Evolutionary conservation across 2,888 invertebrate species (phyloP), one percentile per base, ranked within the genome.

Genomic region (Athalia rosae): DNA sequence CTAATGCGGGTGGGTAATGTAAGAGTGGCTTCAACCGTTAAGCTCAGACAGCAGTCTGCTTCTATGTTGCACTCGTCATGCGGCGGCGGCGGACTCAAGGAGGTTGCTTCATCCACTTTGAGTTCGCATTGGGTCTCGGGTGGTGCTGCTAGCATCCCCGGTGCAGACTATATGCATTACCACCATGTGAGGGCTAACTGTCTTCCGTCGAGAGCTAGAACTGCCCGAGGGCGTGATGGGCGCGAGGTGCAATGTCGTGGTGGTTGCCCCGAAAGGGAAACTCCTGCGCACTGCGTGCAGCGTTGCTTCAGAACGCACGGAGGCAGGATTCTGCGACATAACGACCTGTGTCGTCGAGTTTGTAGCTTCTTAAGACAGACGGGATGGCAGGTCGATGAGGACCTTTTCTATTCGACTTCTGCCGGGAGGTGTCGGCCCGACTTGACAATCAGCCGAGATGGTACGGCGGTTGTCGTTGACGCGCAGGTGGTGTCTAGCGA

Each of bases 401-500:
- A 89, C 78, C 83, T 84, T 0, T 69, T 59, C 0, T 66, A 87
- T 8, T 63, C 0, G 13, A 87, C 87, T 0, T 50, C 77, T 0
- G 59, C 56, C 0, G 89, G 86, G 0, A 78, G 83, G 0, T 71
- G 85, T 0, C 89, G 88, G 79, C 88, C 87, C 0, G 88, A 89
- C 64, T 77, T 87, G 4, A 79, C 88, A 0, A 85, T 85, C 7
- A 74, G 8, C 0, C 84, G 48, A 63, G 83, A 78, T 2, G 81
- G 73, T 1, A 11, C 7, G 3, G 85, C 83, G 0, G 79, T 84
- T 0, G 83, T 90, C 0, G 67, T 89, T 3, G 88, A 89, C 73
- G 86, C 85, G 0, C 87, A 89, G 80, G 81, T 89, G 3, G 87
- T 88, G 61, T 84, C 85, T 77, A 87, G 85, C 13, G 82, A 83